These are phyloP conservation scores for Dyspetes luteomarginatus DNA, from an alignment of 2,888 invertebrate species.

Conservation along the genomic window DNA sequence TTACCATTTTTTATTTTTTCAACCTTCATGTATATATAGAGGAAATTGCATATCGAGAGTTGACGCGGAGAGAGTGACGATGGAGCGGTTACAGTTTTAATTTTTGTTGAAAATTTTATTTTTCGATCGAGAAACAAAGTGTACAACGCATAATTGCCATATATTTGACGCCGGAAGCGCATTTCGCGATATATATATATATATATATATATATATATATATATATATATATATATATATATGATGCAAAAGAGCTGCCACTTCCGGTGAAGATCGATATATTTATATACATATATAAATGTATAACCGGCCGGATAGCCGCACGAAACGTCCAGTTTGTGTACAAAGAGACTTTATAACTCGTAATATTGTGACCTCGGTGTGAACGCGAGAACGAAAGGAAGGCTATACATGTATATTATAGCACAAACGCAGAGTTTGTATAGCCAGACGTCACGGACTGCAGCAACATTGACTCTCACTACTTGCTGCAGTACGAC, in stretches of 20 bases:
- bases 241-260: background rate
- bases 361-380: constrained; percentile 57
- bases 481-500: constrained; percentile 52
- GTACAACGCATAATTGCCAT: constrained; percentile 14
- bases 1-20: background rate
- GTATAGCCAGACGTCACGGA: constrained; percentile 46
- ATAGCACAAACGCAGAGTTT: constrained; percentile 20
- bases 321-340: constrained; percentile 17
- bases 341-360: constrained; percentile 3
- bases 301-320: background rate
- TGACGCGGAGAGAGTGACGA: constrained; percentile 46
- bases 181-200: background rate
- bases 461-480: constrained; percentile 57
- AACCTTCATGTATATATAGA: constrained; percentile 12
- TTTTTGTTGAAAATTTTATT: background rate
- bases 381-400: constrained; percentile 57
- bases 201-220: background rate
- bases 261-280: constrained; percentile 18
- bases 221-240: background rate
- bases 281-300: background rate
- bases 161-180: constrained; percentile 28
- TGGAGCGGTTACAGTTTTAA: constrained; percentile 40
- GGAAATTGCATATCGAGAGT: constrained; percentile 15
- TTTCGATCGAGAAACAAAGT: constrained; percentile 30
- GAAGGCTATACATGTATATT: constrained; percentile 35